Evolutionary conservation across 2,888 invertebrate genomes (phyloP).

Genomic region (Folsomia candida): DNA sequence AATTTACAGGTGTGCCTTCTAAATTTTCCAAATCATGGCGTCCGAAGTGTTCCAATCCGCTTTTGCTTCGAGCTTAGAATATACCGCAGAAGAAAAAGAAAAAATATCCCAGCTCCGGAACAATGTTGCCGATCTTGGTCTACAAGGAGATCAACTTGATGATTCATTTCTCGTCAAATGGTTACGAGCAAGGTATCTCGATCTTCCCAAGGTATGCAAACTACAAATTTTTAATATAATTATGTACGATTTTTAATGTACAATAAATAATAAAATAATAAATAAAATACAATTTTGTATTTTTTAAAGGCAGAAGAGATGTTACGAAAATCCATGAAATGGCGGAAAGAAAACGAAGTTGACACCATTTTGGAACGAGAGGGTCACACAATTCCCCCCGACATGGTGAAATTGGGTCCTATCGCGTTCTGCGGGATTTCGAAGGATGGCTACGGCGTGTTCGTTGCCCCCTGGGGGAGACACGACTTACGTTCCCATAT

Average conservation of each 20-base stretch:
- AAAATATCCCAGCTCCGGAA: not conserved
- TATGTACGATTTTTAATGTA: too few species aligned
- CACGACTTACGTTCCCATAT: too few species aligned
- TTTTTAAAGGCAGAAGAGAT: conserved; percentile 30
- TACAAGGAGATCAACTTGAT: not conserved
- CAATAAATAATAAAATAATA: too few species aligned
- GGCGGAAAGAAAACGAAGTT: conserved; percentile 1
- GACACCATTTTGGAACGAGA: conserved; percentile 6
- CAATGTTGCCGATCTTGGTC: not conserved
- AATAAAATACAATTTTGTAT: too few species aligned
- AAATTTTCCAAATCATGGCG: too few species aligned
- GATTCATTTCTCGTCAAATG: conserved; percentile 36
- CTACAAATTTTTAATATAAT: too few species aligned
- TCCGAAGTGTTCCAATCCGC: too few species aligned
- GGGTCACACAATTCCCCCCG: conserved; percentile 7
- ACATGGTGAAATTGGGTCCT: too few species aligned
- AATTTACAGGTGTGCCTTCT: too few species aligned
- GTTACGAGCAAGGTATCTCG: conserved; percentile 40
- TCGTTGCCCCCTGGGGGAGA: conserved; percentile 13
- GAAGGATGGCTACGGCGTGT: conserved; percentile 19
- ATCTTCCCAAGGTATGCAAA: conserved; percentile 32
- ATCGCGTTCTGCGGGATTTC: conserved; percentile 14
- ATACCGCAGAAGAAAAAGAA: too few species aligned
- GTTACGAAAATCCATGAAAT: conserved; percentile 13
- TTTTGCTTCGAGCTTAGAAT: too few species aligned